Conservation (phyloP, 2,113 vertebrate genomes). For the Crotophaga sulcirostris region DNA sequence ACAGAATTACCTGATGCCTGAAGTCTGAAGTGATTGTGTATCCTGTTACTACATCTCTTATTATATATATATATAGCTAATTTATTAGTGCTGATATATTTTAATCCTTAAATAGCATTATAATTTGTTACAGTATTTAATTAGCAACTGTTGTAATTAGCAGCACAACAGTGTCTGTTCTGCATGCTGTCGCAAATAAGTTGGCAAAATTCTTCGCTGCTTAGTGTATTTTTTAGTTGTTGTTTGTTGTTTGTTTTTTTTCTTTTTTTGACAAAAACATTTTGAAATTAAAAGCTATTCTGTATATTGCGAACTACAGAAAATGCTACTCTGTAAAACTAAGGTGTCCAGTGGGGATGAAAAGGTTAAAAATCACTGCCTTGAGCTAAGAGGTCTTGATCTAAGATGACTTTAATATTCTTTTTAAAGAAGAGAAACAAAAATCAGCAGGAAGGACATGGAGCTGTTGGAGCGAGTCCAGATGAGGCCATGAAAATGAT, state of each 20-base stretch:
- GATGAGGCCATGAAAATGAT: no score
- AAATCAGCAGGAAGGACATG: not conserved
- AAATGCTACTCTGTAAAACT: not conserved
- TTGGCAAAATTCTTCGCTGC: not conserved
- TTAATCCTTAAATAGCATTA: not conserved
- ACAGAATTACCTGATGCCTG: not conserved
- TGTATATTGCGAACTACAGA: not conserved
- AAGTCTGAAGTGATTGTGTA: accelerated
- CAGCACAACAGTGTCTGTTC: not conserved
- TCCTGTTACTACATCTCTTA: not conserved
- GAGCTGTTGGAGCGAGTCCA: no score
- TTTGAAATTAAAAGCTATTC: not conserved
- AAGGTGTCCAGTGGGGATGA: not conserved
- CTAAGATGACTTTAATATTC: not conserved
- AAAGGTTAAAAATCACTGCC: not conserved
- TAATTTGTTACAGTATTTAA: not conserved
- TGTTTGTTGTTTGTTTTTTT: not conserved
- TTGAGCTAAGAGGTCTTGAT: not conserved
- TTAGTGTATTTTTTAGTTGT: no score
- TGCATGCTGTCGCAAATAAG: not conserved
- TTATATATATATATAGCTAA: accelerated
- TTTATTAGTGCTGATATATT: not conserved
- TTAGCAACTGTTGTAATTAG: not conserved
- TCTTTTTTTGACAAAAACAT: not conserved
- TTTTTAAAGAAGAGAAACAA: not conserved